phyloP scores from a whole-genome alignment of 2,888 invertebrate genomes.

The Cylloceria caligata region DNA sequence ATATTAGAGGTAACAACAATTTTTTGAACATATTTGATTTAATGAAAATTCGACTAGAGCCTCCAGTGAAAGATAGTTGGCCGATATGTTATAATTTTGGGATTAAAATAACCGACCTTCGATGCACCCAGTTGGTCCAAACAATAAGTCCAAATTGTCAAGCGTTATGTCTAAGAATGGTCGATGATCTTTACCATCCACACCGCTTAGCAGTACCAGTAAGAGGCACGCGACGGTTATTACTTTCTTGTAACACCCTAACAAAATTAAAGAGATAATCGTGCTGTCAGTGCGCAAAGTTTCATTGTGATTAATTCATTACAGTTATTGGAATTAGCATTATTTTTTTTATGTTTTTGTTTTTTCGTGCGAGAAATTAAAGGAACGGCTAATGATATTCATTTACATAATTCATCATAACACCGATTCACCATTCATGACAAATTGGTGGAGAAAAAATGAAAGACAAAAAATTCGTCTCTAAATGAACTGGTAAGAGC shows the following conservation, averaged over 20 bases:
- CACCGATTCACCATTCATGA: too few relatives aligned
- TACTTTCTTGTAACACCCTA: constrained; percentile 69
- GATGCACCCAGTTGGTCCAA: constrained; percentile 82
- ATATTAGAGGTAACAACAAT: not conserved
- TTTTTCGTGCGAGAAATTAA: not conserved
- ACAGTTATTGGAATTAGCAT: not conserved
- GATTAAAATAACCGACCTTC: constrained; percentile 81
- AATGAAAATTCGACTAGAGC: constrained; percentile 36
- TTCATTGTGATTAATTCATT: constrained; percentile 18
- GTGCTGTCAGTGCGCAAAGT: constrained; percentile 63
- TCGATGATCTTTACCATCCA: constrained; percentile 73
- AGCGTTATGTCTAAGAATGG: constrained; percentile 72
- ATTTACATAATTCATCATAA: too few relatives aligned
- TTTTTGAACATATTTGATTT: constrained; percentile 20
- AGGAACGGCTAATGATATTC: not conserved
- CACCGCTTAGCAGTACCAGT: constrained; percentile 71
- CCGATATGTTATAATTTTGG: constrained; percentile 49
- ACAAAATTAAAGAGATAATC: constrained; percentile 72
- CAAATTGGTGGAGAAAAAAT: not conserved
- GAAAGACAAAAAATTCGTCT: not conserved
- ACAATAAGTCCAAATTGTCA: constrained; percentile 78
- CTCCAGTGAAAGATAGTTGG: constrained; percentile 11
- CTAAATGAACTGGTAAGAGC: not conserved
- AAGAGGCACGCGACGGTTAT: constrained; percentile 72
- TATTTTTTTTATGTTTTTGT: constrained; percentile 23